phyloP scores from a whole-genome alignment of 2,888 invertebrate genomes.

The Morinoia aosen region DNA sequence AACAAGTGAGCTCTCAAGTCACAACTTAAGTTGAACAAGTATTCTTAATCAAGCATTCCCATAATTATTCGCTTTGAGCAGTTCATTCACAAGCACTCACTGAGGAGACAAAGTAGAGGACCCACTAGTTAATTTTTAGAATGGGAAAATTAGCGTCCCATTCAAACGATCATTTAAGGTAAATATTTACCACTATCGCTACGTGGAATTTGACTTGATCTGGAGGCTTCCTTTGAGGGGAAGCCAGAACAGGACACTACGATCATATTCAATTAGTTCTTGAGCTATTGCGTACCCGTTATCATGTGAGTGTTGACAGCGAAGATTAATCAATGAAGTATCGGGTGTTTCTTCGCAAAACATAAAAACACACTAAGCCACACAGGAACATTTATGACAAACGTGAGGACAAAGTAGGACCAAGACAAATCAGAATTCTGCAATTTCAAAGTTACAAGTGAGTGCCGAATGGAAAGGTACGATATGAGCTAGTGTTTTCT shows the following conservation, averaged over 20 bases:
- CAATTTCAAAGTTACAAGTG: background rate
- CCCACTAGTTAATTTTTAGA: background rate
- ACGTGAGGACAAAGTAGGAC: constrained; percentile 26
- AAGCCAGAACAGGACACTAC: background rate
- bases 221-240: background rate
- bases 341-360: background rate
- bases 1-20: constrained; percentile 12
- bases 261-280: background rate
- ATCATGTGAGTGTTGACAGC: constrained; percentile 28
- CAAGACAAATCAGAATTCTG: background rate
- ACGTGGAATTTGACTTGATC: background rate
- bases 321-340: constrained; percentile 14
- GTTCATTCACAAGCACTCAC: constrained; percentile 12
- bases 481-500: background rate
- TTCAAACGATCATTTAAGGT: background rate
- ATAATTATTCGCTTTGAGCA: background rate
- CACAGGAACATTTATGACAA: constrained; percentile 56
- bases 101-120: constrained; percentile 17
- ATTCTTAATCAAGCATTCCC: background rate
- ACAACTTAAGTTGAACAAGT: background rate
- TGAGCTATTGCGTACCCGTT: constrained; percentile 19
- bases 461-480: background rate
- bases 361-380: constrained; percentile 44
- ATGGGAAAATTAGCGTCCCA: background rate
- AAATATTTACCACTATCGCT: background rate